Evolutionary conservation across 1,140 invertebrate genomes (phyloP).

Genomic region (Drosophila orena): DNA sequence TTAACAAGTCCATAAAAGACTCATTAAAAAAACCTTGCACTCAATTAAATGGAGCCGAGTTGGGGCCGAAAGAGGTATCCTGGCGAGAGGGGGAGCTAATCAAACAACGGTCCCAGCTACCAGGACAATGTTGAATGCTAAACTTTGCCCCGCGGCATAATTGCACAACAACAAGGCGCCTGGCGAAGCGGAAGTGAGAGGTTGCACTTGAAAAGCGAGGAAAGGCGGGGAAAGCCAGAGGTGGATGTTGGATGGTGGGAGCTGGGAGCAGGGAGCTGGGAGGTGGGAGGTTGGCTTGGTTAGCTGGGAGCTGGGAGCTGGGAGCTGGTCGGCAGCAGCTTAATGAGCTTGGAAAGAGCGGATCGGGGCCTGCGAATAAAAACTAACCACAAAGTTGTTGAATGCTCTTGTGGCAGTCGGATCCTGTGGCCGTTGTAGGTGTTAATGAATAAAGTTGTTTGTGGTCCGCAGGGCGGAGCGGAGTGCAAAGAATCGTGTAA

Average conservation of each 20-base stretch:
- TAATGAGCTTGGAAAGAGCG: constrained; percentile 62
- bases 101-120: constrained; percentile 70
- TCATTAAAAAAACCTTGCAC: constrained; percentile 81
- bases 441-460: constrained; percentile 84
- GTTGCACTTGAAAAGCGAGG: constrained; percentile 51
- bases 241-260: not conserved
- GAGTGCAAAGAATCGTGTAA: constrained; percentile 50
- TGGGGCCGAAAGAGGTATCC: constrained; percentile 4
- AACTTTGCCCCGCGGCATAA: constrained; percentile 58
- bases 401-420: constrained; percentile 58
- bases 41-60: constrained; percentile 71
- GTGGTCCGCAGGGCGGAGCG: constrained; percentile 57
- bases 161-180: constrained; percentile 58
- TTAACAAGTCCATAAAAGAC: constrained; percentile 71
- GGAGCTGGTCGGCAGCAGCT: constrained; percentile 45
- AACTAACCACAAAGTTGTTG: constrained; percentile 82
- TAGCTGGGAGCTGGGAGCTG: not conserved
- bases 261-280: not conserved
- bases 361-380: constrained; percentile 35
- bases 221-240: not conserved
- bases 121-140: constrained; percentile 64
- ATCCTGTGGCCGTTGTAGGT: constrained; percentile 71
- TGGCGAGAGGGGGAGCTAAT: constrained; percentile 65
- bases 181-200: constrained; percentile 40
- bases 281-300: not conserved